Evolutionary conservation across 1,140 invertebrate genomes (phyloP).

Genomic region (Proctacanthus coquilletti): DNA sequence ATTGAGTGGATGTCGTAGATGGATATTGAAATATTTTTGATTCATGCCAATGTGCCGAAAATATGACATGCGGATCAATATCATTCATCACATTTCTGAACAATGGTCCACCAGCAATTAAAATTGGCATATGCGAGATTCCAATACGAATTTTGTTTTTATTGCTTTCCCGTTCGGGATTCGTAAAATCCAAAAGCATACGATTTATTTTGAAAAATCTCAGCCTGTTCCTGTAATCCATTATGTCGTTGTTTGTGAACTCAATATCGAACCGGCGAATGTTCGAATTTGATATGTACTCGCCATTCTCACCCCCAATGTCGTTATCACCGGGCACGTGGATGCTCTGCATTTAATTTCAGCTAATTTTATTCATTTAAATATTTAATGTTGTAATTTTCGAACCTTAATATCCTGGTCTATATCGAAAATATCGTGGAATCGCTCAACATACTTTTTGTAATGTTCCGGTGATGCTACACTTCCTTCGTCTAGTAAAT

Average conservation of each 20-base stretch:
- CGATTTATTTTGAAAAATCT: slow-evolving; percentile 51
- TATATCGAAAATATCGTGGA: slow-evolving; percentile 51
- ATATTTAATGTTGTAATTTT: too few relatives aligned
- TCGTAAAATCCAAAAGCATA: slow-evolving; percentile 38
- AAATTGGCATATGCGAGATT: slow-evolving; percentile 52
- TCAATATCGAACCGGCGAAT: slow-evolving; percentile 59
- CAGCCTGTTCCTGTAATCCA: slow-evolving; percentile 37
- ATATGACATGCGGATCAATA: slow-evolving; percentile 55
- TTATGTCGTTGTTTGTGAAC: slow-evolving; percentile 50
- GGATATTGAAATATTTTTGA: slow-evolving; percentile 30
- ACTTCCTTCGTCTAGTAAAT: slow-evolving; percentile 85
- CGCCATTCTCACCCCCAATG: slow-evolving; percentile 77
- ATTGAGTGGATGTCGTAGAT: slow-evolving; percentile 20
- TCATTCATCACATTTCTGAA: slow-evolving; percentile 38
- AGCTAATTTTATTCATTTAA: too few relatives aligned
- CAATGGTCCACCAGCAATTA: slow-evolving; percentile 43
- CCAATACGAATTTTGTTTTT: slow-evolving; percentile 43
- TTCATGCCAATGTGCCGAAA: slow-evolving; percentile 72
- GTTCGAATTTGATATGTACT: slow-evolving; percentile 55
- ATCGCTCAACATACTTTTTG: slow-evolving; percentile 48
- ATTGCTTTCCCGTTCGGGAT: slow-evolving; percentile 41
- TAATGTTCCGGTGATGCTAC: slow-evolving; percentile 52
- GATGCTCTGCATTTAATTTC: slow-evolving; percentile 42
- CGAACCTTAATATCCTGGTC: slow-evolving; percentile 35
- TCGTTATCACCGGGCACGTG: slow-evolving; percentile 90